Conservation (phyloP, 2,888 invertebrate species). For the Mimachlamys varia region DNA sequence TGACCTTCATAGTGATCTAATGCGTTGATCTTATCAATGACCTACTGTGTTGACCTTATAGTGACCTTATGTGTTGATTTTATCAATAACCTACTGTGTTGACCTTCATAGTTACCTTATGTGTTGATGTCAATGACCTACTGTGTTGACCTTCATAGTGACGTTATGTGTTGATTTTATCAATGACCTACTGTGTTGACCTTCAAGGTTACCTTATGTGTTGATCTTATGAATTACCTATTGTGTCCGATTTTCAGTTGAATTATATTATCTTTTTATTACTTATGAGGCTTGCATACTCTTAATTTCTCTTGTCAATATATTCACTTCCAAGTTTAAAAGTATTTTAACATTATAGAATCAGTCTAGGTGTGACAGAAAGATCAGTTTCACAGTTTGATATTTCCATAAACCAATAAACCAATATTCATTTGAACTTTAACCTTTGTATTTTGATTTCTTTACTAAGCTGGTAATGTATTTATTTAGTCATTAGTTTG, state of each 20-base stretch:
- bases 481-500: not conserved
- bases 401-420: not conserved
- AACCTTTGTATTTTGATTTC: not conserved
- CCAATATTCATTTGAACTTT: not conserved
- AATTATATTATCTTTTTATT: not conserved
- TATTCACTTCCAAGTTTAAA: not conserved
- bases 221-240: not conserved
- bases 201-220: not conserved
- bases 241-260: not conserved
- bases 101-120: not conserved
- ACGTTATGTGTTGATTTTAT: not conserved
- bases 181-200: not conserved
- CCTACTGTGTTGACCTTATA: not conserved
- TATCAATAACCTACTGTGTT: not conserved
- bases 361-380: not conserved
- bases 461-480: not conserved
- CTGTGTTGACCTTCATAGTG: not conserved
- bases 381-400: not conserved
- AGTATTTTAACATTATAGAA: not conserved
- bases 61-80: not conserved
- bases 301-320: not conserved
- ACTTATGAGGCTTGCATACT: not conserved
- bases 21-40: not conserved
- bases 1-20: no score
- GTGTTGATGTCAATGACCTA: not conserved